Conservation (phyloP, 1,140 invertebrate genomes). For the roundworm (Caenorhabditis elegans) region DNA sequence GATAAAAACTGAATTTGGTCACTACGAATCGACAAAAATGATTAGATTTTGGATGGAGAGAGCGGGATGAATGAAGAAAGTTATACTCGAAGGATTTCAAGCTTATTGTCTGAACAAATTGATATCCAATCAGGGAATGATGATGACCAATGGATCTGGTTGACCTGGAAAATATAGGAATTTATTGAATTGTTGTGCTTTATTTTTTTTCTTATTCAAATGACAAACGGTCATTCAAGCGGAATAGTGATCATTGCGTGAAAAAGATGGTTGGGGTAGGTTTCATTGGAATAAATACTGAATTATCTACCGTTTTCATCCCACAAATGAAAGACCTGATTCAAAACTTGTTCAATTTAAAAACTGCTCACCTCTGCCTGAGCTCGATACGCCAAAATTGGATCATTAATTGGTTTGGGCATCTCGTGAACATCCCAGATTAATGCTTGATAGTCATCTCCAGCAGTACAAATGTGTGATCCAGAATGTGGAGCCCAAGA, state of each 20-base stretch:
- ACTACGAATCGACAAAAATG: constrained; percentile 16
- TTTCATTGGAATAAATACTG: too few relatives aligned
- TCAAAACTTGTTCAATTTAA: constrained; percentile 15
- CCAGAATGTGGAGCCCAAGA: constrained; percentile 98
- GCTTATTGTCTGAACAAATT: constrained; percentile 95
- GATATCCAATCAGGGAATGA: constrained; percentile 99
- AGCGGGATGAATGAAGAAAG: not conserved
- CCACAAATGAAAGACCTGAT: constrained; percentile 21
- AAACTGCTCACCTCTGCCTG: constrained; percentile 77
- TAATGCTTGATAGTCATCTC: constrained; percentile 96
- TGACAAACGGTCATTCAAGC: not conserved
- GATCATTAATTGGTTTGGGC: constrained; percentile 68
- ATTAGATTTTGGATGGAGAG: not conserved
- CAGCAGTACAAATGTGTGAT: constrained; percentile 63
- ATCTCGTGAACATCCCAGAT: constrained; percentile 89
- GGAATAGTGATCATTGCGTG: too few relatives aligned
- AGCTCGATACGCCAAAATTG: constrained; percentile 95
- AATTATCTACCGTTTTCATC: too few relatives aligned
- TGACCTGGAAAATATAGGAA: constrained; percentile 72
- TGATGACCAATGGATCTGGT: constrained; percentile 99
- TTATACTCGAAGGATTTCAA: constrained; percentile 90
- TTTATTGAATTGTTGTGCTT: too few relatives aligned
- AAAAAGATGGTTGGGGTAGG: too few relatives aligned
- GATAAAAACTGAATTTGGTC: not conserved
- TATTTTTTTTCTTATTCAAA: too few relatives aligned